These are phyloP conservation scores for Hydractinia echinata DNA, from an alignment of 30 jellyfish, hydroid and myxozoan genomes.

Conservation along the genomic window DNA sequence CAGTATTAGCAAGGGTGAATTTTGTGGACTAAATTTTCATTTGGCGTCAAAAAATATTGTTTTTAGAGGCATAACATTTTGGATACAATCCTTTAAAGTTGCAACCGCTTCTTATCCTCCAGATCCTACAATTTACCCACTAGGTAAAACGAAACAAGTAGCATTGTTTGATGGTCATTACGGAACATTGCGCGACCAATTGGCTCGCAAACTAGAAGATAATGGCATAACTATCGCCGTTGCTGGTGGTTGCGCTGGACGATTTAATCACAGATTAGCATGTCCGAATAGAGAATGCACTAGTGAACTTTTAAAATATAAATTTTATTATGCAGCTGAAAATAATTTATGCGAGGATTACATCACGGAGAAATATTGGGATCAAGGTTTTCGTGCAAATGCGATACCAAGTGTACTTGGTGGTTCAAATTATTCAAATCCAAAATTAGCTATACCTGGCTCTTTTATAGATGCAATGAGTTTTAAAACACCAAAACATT, in stretches of 20 bases:
- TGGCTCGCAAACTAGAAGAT: conserved; percentile 49
- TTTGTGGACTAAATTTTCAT: too few species aligned
- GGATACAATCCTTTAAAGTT: too few species aligned
- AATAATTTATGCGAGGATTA: conserved; percentile 58
- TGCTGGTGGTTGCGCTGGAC: conserved; percentile 49
- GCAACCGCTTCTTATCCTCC: too few species aligned
- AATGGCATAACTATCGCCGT: conserved; percentile 45
- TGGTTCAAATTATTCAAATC: conserved; percentile 50
- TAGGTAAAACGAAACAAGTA: conserved; percentile 34
- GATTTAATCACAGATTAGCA: conserved; percentile 15
- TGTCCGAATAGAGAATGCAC: conserved; percentile 33
- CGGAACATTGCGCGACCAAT: conserved; percentile 63
- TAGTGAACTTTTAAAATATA: conserved; percentile 16
- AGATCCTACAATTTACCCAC: conserved; percentile 29
- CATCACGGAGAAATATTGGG: conserved; percentile 80
- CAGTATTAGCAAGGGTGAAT: too few species aligned
- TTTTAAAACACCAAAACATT: conserved; percentile 37
- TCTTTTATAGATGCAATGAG: conserved; percentile 55
- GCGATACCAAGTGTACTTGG: conserved; percentile 80
- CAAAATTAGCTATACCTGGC: conserved; percentile 75
- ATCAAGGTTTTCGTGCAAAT: conserved; percentile 25
- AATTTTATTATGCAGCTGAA: conserved; percentile 72
- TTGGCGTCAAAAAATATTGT: too few species aligned
- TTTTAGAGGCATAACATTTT: too few species aligned
- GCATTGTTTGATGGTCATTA: conserved; percentile 73